A percentile compares a stretch with the other conserved stretches of the same genome.
Conservation (phyloP, 1,140 invertebrate genomes). For the Zaprionus ornatus region DNA sequence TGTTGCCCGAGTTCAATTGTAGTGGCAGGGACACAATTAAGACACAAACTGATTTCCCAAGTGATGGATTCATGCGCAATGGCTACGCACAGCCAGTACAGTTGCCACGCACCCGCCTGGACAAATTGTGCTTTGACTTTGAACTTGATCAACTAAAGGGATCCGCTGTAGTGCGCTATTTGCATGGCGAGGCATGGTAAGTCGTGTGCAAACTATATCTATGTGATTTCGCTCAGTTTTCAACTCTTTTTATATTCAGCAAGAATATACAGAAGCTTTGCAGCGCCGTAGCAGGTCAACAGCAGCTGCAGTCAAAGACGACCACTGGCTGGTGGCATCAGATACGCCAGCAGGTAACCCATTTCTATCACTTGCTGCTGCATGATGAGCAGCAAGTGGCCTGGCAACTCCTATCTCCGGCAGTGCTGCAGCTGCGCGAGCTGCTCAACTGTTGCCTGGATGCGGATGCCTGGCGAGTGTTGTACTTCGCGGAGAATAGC, state of each 20-base stretch:
- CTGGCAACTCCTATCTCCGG: constrained; percentile 21
- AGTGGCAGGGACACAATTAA: constrained; percentile 60
- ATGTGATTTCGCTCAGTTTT: background rate
- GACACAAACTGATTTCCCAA: constrained; percentile 40
- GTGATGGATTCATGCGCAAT: constrained; percentile 59
- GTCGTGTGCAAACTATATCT: background rate
- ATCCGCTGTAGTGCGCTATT: constrained; percentile 32
- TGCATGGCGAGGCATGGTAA: constrained; percentile 69
- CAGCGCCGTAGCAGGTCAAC: constrained; percentile 40
- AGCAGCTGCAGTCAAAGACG: constrained; percentile 42
- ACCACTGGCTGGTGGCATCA: constrained; percentile 39
- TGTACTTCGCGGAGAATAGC: constrained; percentile 72
- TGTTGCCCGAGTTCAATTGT: constrained; percentile 72
- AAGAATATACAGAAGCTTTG: constrained; percentile 73
- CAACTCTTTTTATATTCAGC: constrained; percentile 21
- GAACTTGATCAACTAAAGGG: constrained; percentile 37
- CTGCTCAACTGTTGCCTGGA: constrained; percentile 62
- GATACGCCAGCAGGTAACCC: constrained; percentile 60
- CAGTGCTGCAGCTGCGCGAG: constrained; percentile 25
- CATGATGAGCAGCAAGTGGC: background rate
- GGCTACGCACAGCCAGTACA: constrained; percentile 33
- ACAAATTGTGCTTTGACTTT: constrained; percentile 60
- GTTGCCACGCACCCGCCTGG: constrained; percentile 42
- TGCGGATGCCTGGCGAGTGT: constrained; percentile 55
- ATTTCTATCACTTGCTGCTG: constrained; percentile 67